These are phyloP conservation scores for Gavia stellata DNA, from an alignment of 2,113 vertebrate genomes.

Conservation along the genomic window DNA sequence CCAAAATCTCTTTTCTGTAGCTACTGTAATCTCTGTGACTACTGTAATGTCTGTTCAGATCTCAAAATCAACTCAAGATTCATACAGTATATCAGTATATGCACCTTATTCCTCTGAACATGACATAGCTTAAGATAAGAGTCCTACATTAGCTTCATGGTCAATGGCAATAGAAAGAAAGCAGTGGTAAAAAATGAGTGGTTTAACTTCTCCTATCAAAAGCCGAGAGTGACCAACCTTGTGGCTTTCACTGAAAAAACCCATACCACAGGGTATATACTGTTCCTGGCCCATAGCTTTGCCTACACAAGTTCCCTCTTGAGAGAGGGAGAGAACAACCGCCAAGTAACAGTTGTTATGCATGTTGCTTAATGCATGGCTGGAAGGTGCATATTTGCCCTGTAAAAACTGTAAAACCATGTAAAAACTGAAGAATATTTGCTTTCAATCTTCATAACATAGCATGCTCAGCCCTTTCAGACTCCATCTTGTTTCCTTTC, in stretches of 20 bases:
- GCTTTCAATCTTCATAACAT: not conserved
- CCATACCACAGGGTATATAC: not conserved
- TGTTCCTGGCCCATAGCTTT: not conserved
- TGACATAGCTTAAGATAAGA: not conserved
- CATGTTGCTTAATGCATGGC: not conserved
- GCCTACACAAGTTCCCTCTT: not conserved
- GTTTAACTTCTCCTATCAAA: not conserved
- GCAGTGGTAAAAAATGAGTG: not conserved
- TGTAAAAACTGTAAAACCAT: accelerated
- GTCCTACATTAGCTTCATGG: not conserved
- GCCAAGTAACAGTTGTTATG: not conserved
- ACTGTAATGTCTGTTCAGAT: not conserved
- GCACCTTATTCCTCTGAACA: not conserved
- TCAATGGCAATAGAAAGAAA: not conserved
- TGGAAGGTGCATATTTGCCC: not conserved
- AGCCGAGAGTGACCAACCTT: not conserved
- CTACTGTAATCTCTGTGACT: not conserved
- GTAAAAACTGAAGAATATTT: not conserved
- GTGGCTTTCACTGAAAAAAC: not conserved
- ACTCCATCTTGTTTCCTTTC: not conserved
- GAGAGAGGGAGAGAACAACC: not conserved
- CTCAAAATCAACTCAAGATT: not conserved
- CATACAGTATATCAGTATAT: not conserved
- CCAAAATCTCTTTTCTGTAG: not conserved
- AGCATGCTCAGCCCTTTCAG: not conserved